Base-by-base conservation (phyloP, 1,140 invertebrate genomes). In the Tetramorium alpestre region DNA sequence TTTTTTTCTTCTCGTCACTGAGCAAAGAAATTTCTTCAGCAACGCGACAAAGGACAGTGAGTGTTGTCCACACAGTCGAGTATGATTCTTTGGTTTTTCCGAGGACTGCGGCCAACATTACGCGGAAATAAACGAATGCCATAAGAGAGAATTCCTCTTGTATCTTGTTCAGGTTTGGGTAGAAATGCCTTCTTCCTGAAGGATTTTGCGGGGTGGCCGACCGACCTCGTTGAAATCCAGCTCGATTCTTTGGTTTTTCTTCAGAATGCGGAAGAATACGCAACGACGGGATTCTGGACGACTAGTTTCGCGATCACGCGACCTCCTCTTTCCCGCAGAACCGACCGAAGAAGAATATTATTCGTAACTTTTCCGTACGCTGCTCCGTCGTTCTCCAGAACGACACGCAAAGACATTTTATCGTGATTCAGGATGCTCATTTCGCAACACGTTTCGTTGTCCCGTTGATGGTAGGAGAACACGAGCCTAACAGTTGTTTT, bases 51-150 rank as follows among this genome's bases (percentile, higher is more conserved):
- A 49, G 28, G 69, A 62, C 41, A 60, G 51, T 28, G 54, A 73
- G 44, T 54, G 54, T 75, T 56, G 54, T 60, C 67, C 54, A 67
- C 41, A 73, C 41, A 73, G 67, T 73, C 28, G 69, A 75, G 51
- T 82, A 82, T 60, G 80, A 73, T 84, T 84, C 80, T 75, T 84
- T 84, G 80, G 80, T 84, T 84, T 84, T 84, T 62, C 80, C 80
- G 54, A 73, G 69, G 69, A 82, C 38, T 58, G 80, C 51, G 80
- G 67, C 80, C 67, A 56, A 4, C 28, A 60, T 73, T 49, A 62
- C 69, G 44, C 54, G 28, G 70, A 84, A 60, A 75, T 75, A 84
- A 60, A 73, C 67, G 54, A 47, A 73, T 33, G 67, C 44, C 54
- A 44, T 44, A 22, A 72, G 11, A 28, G 67, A 58, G 33, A 60